Base-by-base conservation (phyloP, 2,797 vertebrate species). In the Furcifer pardalis region DNA sequence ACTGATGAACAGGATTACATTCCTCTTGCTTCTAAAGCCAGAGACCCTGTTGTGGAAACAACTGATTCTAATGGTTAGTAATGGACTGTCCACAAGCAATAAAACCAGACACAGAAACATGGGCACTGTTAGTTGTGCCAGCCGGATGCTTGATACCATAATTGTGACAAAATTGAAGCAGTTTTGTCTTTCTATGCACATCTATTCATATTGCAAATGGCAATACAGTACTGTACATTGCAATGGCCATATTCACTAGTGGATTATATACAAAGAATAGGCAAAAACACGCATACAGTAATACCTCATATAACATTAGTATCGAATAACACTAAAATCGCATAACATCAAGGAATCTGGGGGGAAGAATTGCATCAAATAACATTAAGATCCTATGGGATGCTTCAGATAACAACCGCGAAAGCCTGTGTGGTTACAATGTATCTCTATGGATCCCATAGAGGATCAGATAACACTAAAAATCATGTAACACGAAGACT, bases 1-100 rank as follows among this genome's bases (percentile, higher is more conserved):
- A 68, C 12, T 86, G 65, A 91, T 85, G 85, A 19, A 40, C 17
- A 89, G 30, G 65, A 52, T 46, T 90, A 85, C 86, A 90, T 81
- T 89, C 90, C 76, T 68, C 84, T 65, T 30, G 85, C 35, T 82
- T 81, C 37, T 5, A 9, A 90, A 74, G 84, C 68, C 37, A 83
- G 62, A 56, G 2, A 86, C 89, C 62, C 21, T 60, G 71, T 78
- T 30, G 1, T 8, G 40, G 82, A 73, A 49, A 74, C 32, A 27
- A 84, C 77, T 86, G 77, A 42, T 72, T 63, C 81, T 87, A 86
- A 87, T 30, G 46, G 56, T 68, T 86, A 62, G 10, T 56, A 80
- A 37, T 0, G 78, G 69, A 77, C 90, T 65, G 49, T 85, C 75
- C 69, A 81, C 56, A 73, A 71, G 6, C 76, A 84, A 46, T 21